Percentiles rank a stretch among this genome's conserved stretches.
Conservation (phyloP, 2,797 vertebrate species). For the Holocentrus rufus region DNA sequence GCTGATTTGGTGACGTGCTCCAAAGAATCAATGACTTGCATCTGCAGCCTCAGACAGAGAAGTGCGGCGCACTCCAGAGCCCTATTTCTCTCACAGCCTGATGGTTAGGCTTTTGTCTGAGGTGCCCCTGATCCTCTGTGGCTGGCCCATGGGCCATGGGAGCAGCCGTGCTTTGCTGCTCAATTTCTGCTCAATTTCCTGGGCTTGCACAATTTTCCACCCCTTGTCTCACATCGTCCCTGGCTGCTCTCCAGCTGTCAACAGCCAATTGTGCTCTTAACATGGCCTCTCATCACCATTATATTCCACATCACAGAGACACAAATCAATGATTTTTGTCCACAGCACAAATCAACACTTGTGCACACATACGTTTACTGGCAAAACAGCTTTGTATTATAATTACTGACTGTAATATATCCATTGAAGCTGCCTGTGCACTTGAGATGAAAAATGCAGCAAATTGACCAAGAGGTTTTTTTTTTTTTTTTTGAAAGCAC, state of each 20-base stretch:
- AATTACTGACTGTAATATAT: conserved; percentile 32
- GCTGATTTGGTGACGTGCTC: conserved; percentile 63
- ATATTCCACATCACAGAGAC: conserved; percentile 40
- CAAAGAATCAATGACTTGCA: conserved; percentile 54
- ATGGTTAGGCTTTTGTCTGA: conserved; percentile 57
- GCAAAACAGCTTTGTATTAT: conserved; percentile 20
- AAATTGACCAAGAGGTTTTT: background rate
- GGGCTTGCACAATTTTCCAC: conserved; percentile 77
- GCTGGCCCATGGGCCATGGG: conserved; percentile 51
- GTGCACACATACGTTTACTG: background rate
- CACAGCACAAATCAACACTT: conserved; percentile 22
- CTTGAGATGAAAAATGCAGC: conserved; percentile 4
- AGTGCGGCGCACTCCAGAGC: conserved; percentile 33
- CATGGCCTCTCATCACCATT: conserved; percentile 51
- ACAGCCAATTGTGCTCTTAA: conserved; percentile 58
- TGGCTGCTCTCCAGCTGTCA: conserved; percentile 72
- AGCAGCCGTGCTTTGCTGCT: conserved; percentile 69
- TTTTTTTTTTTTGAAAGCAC: conserved; percentile 28
- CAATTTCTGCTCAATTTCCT: conserved; percentile 78
- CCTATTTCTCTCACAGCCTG: conserved; percentile 36
- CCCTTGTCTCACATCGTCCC: conserved; percentile 70
- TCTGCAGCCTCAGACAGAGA: conserved; percentile 55
- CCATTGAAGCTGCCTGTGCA: conserved; percentile 42
- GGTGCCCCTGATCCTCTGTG: conserved; percentile 49
- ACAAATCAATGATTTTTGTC: conserved; percentile 38